Evolutionary conservation across 2,797 vertebrate species (phyloP).

Genomic region (Tokudaia muenninki): DNA sequence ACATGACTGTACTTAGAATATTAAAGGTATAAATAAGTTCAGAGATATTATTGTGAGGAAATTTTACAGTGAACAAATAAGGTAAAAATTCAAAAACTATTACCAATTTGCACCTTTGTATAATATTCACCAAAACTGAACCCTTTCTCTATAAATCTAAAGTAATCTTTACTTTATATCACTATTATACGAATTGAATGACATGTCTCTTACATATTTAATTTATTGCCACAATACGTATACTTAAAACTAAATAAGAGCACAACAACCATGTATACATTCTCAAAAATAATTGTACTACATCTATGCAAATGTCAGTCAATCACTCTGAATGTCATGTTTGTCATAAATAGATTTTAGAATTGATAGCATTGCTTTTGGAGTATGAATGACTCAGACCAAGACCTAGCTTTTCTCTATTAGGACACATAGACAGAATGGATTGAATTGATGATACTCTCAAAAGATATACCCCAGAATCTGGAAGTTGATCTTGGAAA

Average conservation of each 20-base stretch:
- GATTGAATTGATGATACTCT: neutral
- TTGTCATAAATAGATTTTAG: neutral
- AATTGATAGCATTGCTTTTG: neutral
- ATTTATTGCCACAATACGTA: neutral
- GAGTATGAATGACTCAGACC: neutral
- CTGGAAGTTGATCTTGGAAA: neutral
- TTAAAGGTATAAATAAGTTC: neutral
- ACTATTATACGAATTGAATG: slow-evolving; percentile 8
- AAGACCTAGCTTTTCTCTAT: neutral
- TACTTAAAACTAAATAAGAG: neutral
- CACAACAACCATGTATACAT: slow-evolving; percentile 8
- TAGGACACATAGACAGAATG: neutral
- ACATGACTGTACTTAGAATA: neutral
- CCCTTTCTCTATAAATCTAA: neutral
- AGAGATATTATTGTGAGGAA: neutral
- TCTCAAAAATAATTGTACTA: slow-evolving; percentile 39
- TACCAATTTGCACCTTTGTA: neutral
- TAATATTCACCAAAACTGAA: neutral
- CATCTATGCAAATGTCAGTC: neutral
- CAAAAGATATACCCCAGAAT: neutral
- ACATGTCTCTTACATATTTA: neutral
- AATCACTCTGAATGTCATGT: neutral
- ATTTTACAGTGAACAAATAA: neutral
- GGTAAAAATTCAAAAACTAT: neutral
- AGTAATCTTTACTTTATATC: neutral